Conservation (phyloP, 2,113 vertebrate species). For the Formicarius rufipectus region DNA sequence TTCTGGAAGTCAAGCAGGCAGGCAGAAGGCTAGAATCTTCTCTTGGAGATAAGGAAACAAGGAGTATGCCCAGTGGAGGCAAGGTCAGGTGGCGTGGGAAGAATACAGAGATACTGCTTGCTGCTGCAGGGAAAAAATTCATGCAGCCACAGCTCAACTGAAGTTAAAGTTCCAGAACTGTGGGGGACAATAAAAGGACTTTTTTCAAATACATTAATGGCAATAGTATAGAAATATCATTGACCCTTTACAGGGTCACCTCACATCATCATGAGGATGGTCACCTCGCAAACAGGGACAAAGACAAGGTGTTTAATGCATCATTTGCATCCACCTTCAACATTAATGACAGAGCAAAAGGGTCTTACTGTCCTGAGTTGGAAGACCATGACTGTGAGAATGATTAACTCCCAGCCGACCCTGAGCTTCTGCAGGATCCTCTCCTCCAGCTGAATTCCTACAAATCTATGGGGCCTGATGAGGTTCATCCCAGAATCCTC, state of each 20-base stretch:
- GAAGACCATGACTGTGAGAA: too few relatives aligned
- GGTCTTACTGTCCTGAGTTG: too few relatives aligned
- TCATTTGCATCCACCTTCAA: too few relatives aligned
- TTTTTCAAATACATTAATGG: background rate
- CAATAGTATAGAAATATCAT: background rate
- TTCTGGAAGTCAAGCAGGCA: background rate
- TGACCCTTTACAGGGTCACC: background rate
- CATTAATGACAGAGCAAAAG: too few relatives aligned
- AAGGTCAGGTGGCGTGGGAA: background rate
- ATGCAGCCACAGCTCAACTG: background rate
- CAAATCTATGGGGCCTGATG: too few relatives aligned
- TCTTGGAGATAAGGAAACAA: background rate
- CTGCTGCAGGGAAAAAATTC: background rate
- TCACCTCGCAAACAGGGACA: background rate
- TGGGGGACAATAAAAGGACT: background rate
- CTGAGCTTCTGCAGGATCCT: too few relatives aligned
- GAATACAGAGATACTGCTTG: background rate
- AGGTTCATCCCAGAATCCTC: too few relatives aligned
- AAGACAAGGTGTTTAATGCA: too few relatives aligned
- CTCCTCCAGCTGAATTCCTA: too few relatives aligned
- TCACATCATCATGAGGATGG: too few relatives aligned
- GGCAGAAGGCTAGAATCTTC: background rate
- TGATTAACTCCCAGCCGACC: too few relatives aligned
- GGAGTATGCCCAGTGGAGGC: background rate
- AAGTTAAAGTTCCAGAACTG: background rate